Conservation (phyloP, 2,888 invertebrate species). For the Folsomia candida region DNA sequence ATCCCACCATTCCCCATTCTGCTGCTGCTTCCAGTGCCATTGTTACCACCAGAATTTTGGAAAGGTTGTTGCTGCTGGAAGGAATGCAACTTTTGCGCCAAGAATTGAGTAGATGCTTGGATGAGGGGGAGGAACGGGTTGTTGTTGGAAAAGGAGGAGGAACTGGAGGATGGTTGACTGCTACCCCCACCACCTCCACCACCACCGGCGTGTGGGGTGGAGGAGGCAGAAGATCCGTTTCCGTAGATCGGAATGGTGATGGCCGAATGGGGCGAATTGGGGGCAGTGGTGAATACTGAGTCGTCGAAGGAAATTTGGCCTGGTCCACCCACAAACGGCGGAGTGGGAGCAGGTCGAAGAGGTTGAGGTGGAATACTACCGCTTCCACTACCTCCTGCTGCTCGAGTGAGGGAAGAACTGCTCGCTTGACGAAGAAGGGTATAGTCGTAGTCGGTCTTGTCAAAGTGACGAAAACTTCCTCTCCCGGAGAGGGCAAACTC, state of each 20-base stretch:
- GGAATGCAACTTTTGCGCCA: constrained; percentile 44
- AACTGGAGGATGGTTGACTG: neutral
- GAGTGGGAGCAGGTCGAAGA: constrained; percentile 51
- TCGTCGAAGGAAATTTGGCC: constrained; percentile 29
- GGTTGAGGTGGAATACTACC: constrained; percentile 50
- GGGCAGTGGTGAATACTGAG: constrained; percentile 41
- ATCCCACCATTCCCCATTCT: neutral
- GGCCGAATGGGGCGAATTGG: constrained; percentile 23
- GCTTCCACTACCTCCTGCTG: neutral
- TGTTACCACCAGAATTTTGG: neutral
- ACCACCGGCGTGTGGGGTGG: neutral
- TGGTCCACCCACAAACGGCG: constrained; percentile 34
- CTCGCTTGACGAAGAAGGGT: constrained; percentile 52
- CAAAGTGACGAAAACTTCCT: constrained; percentile 66
- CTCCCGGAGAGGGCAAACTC: constrained; percentile 64
- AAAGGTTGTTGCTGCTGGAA: constrained; percentile 15
- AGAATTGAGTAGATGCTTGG: constrained; percentile 46
- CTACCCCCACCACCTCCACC: constrained; percentile 14
- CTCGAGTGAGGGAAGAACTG: constrained; percentile 16
- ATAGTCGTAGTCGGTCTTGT: constrained; percentile 61
- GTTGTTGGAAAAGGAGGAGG: constrained; percentile 31
- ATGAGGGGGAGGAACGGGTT: constrained; percentile 49
- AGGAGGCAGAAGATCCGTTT: neutral
- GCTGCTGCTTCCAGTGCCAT: neutral
- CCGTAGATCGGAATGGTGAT: neutral